A percentile compares a stretch with the other conserved stretches of the same genome.
phyloP scores from a whole-genome alignment of 2,113 vertebrate genomes.

The Morone chrysops region DNA sequence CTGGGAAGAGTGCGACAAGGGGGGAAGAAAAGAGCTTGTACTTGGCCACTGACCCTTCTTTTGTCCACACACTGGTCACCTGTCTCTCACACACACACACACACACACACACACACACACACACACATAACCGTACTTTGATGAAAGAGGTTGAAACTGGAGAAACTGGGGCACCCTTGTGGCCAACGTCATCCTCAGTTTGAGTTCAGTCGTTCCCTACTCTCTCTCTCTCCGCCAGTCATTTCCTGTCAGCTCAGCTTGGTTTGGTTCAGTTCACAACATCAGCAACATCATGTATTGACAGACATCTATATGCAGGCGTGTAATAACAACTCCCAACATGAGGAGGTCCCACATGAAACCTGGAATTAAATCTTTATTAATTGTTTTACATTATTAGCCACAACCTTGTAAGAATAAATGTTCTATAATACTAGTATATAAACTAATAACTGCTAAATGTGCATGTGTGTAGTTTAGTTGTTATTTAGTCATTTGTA shows the following conservation, averaged over 20 bases:
- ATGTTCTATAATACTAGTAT: too few relatives aligned
- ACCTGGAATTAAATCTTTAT: too few relatives aligned
- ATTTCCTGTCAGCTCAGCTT: not conserved
- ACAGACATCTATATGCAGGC: too few relatives aligned
- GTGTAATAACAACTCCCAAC: too few relatives aligned
- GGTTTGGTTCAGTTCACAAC: too few relatives aligned
- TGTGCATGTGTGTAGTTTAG: not conserved
- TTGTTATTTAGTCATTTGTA: not conserved
- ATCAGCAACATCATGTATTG: too few relatives aligned
- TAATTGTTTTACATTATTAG: too few relatives aligned
- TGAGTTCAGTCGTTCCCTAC: not conserved
- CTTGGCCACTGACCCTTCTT: constrained; percentile 85
- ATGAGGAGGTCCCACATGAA: too few relatives aligned
- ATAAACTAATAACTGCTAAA: too few relatives aligned
- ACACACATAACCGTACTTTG: not conserved
- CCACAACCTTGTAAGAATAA: too few relatives aligned
- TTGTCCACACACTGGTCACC: constrained; percentile 89
- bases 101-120: constrained; percentile 5
- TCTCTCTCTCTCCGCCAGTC: not conserved
- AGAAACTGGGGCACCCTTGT: constrained; percentile 1
- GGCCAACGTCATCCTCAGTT: not conserved
- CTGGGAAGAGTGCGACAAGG: constrained; percentile 86
- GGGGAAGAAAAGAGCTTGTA: constrained; percentile 85
- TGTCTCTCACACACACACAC: constrained; percentile 70
- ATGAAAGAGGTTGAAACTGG: not conserved